These are phyloP conservation scores for Corythaeola cristata DNA, from an alignment of 2,113 vertebrate genomes.

Conservation along the genomic window DNA sequence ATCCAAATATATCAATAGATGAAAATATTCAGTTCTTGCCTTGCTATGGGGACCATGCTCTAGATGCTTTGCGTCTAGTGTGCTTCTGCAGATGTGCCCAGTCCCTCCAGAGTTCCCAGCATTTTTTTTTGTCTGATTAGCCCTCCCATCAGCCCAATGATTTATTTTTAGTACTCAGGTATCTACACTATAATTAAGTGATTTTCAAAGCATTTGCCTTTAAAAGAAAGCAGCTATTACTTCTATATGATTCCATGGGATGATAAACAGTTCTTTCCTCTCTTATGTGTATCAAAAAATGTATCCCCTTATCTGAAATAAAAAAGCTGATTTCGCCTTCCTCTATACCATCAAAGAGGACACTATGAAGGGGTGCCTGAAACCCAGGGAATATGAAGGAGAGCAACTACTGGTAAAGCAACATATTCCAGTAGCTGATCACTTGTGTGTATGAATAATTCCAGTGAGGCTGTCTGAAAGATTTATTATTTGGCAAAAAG, in stretches of 20 bases:
- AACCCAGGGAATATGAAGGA: background rate
- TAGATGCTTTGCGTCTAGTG: background rate
- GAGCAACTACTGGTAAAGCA: background rate
- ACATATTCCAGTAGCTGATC: background rate
- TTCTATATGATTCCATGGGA: background rate
- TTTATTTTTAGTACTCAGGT: background rate
- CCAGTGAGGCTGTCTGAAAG: constrained; percentile 21
- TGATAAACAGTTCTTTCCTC: background rate
- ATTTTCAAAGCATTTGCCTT: background rate
- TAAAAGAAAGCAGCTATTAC: background rate
- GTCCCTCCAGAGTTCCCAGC: background rate
- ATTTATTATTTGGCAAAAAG: constrained; percentile 55
- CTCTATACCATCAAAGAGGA: background rate
- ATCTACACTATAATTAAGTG: background rate
- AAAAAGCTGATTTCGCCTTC: background rate
- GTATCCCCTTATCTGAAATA: background rate
- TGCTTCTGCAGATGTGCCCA: background rate
- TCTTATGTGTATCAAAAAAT: background rate
- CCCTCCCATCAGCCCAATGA: background rate
- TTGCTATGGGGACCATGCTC: background rate
- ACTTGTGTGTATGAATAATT: background rate
- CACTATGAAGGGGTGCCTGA: background rate
- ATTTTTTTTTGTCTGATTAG: background rate
- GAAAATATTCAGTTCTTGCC: background rate
- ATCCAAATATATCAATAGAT: background rate